Conservation (phyloP, 2,888 invertebrate genomes). For the Scaptomyza caliginosa region DNA sequence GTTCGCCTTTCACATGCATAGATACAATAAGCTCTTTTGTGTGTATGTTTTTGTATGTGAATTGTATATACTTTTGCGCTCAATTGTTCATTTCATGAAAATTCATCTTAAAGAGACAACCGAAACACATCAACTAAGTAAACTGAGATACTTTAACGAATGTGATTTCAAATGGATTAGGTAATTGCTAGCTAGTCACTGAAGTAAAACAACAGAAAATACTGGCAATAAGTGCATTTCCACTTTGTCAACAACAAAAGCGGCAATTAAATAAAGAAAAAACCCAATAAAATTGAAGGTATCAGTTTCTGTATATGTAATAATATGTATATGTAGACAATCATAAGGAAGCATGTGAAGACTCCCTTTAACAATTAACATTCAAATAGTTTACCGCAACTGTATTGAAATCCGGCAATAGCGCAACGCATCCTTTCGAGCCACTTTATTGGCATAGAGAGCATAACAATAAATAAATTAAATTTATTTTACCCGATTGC, state of each 20-base stretch:
- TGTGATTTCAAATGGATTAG: constrained; percentile 20
- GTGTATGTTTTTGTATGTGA: neutral
- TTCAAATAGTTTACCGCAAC: neutral
- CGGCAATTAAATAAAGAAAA: constrained; percentile 30
- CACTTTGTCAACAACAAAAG: constrained; percentile 8
- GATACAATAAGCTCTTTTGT: constrained; percentile 14
- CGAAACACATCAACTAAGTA: neutral
- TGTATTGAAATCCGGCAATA: no score
- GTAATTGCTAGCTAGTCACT: constrained; percentile 16
- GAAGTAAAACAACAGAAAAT: constrained; percentile 19
- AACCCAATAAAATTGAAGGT: constrained; percentile 24
- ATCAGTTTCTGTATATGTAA: constrained; percentile 1
- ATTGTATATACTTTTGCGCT: constrained; percentile 16
- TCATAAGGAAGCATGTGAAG: no score
- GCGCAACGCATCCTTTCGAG: neutral
- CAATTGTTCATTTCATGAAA: constrained; percentile 20
- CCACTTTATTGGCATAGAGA: neutral
- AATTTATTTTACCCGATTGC: constrained; percentile 63
- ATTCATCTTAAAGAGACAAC: constrained; percentile 19
- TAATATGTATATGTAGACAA: neutral
- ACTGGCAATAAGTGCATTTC: constrained; percentile 9
- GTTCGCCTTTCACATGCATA: constrained; percentile 24
- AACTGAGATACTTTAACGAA: neutral
- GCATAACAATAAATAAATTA: constrained; percentile 50
- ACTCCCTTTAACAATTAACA: neutral